Evolutionary conservation across 2,113 vertebrate genomes (phyloP), one percentile per base, ranked within the genome.

Genomic region (Tenebrosternarchus preto): DNA sequence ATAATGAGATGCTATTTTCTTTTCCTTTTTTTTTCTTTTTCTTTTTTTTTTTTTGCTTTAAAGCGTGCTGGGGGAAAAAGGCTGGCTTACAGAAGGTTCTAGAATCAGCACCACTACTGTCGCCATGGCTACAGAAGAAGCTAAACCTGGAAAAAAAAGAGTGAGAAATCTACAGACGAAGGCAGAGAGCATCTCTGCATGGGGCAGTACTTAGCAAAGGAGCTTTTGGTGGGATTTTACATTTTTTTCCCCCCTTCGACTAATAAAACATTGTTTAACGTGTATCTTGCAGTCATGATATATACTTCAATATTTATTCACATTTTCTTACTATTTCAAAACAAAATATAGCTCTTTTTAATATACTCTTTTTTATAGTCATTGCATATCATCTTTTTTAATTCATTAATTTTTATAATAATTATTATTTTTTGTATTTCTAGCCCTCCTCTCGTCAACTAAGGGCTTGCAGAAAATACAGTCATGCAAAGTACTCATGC

Each of bases 401-500:
- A 91, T 88, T 82, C 76, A 55, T 50, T 70, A 19, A 29, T 71
- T 82, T 80, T 73, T 83, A 91, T 91, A 92, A 87, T 91, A 86
- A 90, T 89, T 88, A 86, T 92, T 86, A 82, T 91, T 91, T 92
- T 59, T 80, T 80, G 85, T 90, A 90, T 90, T 91, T 90, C 89
- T 91, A 91, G 91, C 91, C 92, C 91, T 90, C 89, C 92, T 88
- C 86, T 92, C 87, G 92, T 92, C 85, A 92, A 89, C 91, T 91
- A 92, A 93, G 93, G 92, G 91, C 89, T 93, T 91, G 92, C 91
- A 91, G 91, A 92, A 92, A 93, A 91, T 91, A 93, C 92, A 93
- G 91, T 93, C 93, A 94, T 94, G 93, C 93, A 93, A 92, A 92
- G 88, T 87, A 92, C 85, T 94, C 93, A 94, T 94, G 93, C 93